Base-by-base conservation (phyloP, 2,113 vertebrate species). In the Xenus cinereus region DNA sequence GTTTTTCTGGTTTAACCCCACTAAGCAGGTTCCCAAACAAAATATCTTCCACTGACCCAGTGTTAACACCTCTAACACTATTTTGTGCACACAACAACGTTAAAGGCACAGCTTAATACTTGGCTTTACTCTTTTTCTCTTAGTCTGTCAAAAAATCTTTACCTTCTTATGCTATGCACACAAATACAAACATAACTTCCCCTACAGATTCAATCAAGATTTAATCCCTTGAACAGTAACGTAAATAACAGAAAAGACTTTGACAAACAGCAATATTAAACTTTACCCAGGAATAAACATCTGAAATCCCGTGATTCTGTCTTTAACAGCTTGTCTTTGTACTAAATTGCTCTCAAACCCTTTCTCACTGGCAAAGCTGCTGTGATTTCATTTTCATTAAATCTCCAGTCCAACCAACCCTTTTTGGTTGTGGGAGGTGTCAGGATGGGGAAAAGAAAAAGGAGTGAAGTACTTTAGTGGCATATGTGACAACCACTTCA, bases 401-500 rank as follows among this genome's bases (percentile, higher is more conserved):
- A 87, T 12, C 39, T 82, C 60, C 26, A 74, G 59, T 51, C 72
- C 79, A 90, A 56, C 28, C 50, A 89, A 69, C 33, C 12, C 27
- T 92, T 92, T 91, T 66, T 62, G 68, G 27, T 21, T 77, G 84
- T 57, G 46, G 68, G 54, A 91, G 41, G 62, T 82, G 60, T 81
- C 28, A 24, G 83, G 20, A 64, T 71, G 14, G 46, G n/a, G 9
- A 21, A 18, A 50, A 66, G 41, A 74, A 87, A 87, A 76, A 76
- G 20, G 26, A 77, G 54, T 57, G 56, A 95, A 96, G 64, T 88
- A 88, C 79, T 95, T 71, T 41, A 90, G 80, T 92, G 87, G 57
- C 30, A 18, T 75, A 96, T 83, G 64, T 68, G 95, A 96, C 93
- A 92, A 90, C 71, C 91, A 93, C 82, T 96, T 97, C 92, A 92